Base-by-base conservation (phyloP, 2,113 vertebrate species). In the Alectura lathami region DNA sequence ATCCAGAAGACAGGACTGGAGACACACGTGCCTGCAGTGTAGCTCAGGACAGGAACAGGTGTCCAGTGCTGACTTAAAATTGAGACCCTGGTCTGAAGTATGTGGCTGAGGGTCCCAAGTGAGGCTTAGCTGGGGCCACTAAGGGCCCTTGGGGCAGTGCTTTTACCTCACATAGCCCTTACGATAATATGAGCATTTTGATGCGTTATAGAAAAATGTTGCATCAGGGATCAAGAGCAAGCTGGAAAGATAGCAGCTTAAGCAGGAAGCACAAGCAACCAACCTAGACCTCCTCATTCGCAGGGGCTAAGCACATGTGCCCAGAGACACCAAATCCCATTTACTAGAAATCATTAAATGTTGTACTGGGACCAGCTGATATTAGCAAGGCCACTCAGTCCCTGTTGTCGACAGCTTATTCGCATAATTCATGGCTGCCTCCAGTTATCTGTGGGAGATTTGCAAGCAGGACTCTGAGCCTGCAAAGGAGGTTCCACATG, bases 361-460 rank as follows among this genome's bases (percentile, higher is more conserved):
- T 88, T 95, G 86, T 93, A 80, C 84, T 88, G 94, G 95, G 86
- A 91, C 93, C 97, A 97, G 97, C 96, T 97, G 98, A 98, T 98
- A 97, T 94, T 95, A 98, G 97, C 97, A 98, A 98, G 95, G 97
- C 96, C 82, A 96, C 95, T 94, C 93, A 94, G 95, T 97, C 94
- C 96, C 93, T 74, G 93, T 94, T 96, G 98, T 97, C 92, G 63
- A 96, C 96, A 98, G 96, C 88, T 94, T 93, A 94, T 95, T 97
- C 96, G 57, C 96, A 94, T 96, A 97, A 97, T 97, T 97, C 96
- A 70, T 95, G 91, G 91, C 92, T 84, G 79, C 97, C 97, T 97
- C 97, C 97, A 98, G 97, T 98, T 98, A 98, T 98, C 97, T 97
- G 95, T 97, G 96, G 97, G 98, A 94, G 96, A 98, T 97, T 97